Evolutionary conservation across 2,797 vertebrate genomes (phyloP).

Genomic region (Lates japonicus): DNA sequence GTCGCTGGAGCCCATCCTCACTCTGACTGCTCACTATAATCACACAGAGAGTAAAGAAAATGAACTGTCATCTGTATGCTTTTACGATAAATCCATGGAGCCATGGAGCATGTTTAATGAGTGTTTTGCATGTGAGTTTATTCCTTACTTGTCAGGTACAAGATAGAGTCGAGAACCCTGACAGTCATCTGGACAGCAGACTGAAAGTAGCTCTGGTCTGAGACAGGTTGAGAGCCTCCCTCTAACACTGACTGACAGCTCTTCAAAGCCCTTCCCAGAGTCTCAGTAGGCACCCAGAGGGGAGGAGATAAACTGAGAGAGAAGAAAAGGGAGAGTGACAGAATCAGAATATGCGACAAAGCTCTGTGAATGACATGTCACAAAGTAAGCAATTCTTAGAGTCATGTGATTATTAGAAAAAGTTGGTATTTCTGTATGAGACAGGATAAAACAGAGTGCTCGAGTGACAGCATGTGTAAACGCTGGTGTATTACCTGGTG

Average conservation of each 20-base stretch:
- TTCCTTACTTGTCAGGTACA: constrained; percentile 91
- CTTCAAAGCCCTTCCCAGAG: constrained; percentile 85
- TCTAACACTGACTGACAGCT: constrained; percentile 88
- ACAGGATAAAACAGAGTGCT: not conserved
- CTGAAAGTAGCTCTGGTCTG: constrained; percentile 68
- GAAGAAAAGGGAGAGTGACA: not conserved
- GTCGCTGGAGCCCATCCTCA: constrained; percentile 84
- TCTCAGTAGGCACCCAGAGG: constrained; percentile 89
- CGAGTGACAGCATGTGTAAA: not conserved
- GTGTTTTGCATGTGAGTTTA: not conserved
- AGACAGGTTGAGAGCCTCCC: constrained; percentile 59
- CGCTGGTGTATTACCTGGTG: constrained; percentile 56
- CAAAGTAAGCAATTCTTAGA: not conserved
- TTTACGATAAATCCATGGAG: not conserved
- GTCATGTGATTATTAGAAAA: not conserved
- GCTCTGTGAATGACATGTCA: not conserved
- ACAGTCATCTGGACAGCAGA: constrained; percentile 84
- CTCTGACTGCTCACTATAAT: constrained; percentile 83
- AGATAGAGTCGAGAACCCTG: constrained; percentile 90
- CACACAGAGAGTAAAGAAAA: not conserved
- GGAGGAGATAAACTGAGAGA: constrained; percentile 67
- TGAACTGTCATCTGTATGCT: not conserved
- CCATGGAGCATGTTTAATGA: not conserved
- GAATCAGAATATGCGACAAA: not conserved
- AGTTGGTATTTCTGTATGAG: not conserved